Percentiles rank a stretch among this genome's conserved stretches.
Conservation (phyloP, 2,888 invertebrate species). For the Disparrhopalites patrizii region DNA sequence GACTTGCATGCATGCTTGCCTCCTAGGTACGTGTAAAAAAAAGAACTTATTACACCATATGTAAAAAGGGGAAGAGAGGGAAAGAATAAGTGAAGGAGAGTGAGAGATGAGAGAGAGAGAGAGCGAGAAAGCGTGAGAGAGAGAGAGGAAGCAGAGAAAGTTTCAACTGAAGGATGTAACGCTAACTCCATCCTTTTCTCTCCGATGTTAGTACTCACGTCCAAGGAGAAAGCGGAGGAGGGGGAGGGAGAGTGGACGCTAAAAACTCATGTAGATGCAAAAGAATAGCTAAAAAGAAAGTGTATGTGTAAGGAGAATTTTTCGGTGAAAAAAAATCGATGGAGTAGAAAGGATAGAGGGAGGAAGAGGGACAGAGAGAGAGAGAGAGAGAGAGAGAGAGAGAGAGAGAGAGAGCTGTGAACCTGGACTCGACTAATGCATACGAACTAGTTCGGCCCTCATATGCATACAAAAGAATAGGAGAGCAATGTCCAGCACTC, state of each 20-base stretch:
- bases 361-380: slow-evolving; percentile 14
- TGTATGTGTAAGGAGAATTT: slow-evolving; percentile 24
- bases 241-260: slow-evolving; percentile 13
- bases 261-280: slow-evolving; percentile 22
- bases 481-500: not conserved
- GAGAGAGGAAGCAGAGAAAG: not conserved
- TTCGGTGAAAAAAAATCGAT: slow-evolving; percentile 34
- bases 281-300: slow-evolving; percentile 11
- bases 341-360: slow-evolving; percentile 32
- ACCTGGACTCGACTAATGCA: not conserved
- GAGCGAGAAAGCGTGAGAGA: too few species aligned
- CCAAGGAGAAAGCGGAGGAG: too few species aligned
- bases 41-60: too few species aligned
- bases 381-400: slow-evolving; percentile 21
- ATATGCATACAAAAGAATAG: not conserved
- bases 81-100: too few species aligned
- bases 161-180: too few species aligned
- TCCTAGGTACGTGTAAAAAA: slow-evolving; percentile 12
- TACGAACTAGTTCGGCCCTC: too few species aligned
- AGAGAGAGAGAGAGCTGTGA: slow-evolving; percentile 10
- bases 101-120: too few species aligned
- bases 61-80: too few species aligned
- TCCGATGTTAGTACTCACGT: too few species aligned
- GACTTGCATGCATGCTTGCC: slow-evolving; percentile 24
- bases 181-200: too few species aligned